A percentile compares a stretch with the other conserved stretches of the same genome.
Conservation (phyloP, 2,113 vertebrate species). For the Ctenodactylus gundi region DNA sequence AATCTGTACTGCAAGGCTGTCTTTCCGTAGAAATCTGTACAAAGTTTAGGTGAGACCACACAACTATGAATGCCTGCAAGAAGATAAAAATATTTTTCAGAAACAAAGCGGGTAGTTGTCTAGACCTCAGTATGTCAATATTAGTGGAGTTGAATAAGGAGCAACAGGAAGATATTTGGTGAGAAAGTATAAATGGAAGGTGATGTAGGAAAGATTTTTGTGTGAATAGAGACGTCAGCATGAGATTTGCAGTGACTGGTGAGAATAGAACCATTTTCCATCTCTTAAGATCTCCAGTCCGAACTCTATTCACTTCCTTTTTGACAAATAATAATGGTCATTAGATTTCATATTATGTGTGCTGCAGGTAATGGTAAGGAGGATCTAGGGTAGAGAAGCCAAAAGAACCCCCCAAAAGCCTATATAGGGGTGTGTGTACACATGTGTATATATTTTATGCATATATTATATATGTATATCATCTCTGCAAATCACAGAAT, state of each 20-base stretch:
- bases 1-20: background rate
- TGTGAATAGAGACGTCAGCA: background rate
- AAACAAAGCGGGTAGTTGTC: background rate
- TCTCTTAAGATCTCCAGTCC: background rate
- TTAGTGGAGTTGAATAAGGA: background rate
- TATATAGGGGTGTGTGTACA: no score
- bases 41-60: background rate
- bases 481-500: background rate
- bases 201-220: background rate
- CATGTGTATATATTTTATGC: background rate
- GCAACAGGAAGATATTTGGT: background rate
- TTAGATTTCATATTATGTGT: background rate
- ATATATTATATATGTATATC: background rate
- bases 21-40: background rate
- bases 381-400: background rate
- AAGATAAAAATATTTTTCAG: slow-evolving; percentile 1
- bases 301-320: slow-evolving; percentile 28
- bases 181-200: background rate
- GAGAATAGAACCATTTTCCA: slow-evolving; percentile 10
- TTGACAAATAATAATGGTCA: background rate
- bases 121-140: background rate
- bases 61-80: background rate
- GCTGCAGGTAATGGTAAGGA: slow-evolving; percentile 3
- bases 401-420: background rate
- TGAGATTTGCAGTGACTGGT: background rate